Evolutionary conservation across 2,797 vertebrate genomes (phyloP).

Genomic region (Ambastaia sidthimunki): DNA sequence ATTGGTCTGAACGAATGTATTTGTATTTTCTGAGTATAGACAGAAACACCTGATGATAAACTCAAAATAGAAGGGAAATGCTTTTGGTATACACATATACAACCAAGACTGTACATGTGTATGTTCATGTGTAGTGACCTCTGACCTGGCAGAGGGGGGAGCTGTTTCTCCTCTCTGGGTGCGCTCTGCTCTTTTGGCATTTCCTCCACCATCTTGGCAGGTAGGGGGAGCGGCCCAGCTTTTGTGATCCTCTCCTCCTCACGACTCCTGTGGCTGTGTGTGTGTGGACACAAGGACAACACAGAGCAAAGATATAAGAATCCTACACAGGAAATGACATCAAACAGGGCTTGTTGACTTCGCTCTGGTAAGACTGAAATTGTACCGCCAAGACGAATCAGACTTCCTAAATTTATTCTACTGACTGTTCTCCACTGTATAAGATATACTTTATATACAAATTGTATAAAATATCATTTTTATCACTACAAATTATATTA

Average conservation of each 20-base stretch:
- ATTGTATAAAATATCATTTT: no score
- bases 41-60: no score
- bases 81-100: no score
- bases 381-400: no score
- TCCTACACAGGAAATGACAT: background rate
- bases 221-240: conserved; percentile 83
- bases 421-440: background rate
- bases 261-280: conserved; percentile 91
- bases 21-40: no score
- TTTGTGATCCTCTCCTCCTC: conserved; percentile 92
- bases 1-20: background rate
- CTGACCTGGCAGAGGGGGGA: conserved; percentile 92
- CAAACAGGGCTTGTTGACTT: background rate
- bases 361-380: background rate
- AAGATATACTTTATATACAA: background rate
- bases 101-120: background rate
- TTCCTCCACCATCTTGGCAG: conserved; percentile 88
- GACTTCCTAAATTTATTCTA: conserved; percentile 6
- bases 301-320: background rate
- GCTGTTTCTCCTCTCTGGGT: conserved; percentile 86
- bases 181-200: conserved; percentile 85
- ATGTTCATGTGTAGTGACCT: conserved; percentile 21
- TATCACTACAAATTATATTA: no score
- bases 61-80: no score
- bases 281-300: conserved; percentile 70